phyloP scores from a whole-genome alignment of 2,888 invertebrate genomes.

The Temnothorax rugatulus region DNA sequence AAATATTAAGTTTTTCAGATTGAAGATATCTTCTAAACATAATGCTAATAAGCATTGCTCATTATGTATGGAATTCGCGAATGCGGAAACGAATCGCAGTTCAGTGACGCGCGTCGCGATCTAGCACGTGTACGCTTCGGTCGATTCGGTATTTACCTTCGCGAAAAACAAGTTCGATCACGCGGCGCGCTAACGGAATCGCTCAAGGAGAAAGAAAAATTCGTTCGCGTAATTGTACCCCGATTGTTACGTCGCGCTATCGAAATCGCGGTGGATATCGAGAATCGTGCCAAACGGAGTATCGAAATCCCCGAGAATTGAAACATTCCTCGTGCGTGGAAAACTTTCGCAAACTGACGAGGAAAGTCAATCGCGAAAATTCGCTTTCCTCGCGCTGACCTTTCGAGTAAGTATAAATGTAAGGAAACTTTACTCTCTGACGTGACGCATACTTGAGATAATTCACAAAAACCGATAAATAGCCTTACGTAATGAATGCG shows the following conservation, averaged over 20 bases:
- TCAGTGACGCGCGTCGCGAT: background rate
- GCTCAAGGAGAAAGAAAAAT: slow-evolving; percentile 38
- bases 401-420: background rate
- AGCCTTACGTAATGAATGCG: background rate
- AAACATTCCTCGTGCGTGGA: slow-evolving; percentile 10
- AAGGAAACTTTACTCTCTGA: too few species aligned
- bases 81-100: background rate
- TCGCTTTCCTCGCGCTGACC: slow-evolving; percentile 9
- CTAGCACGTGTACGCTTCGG: slow-evolving; percentile 12
- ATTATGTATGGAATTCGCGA: background rate
- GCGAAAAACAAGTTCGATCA: slow-evolving; percentile 14
- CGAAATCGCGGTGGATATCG: slow-evolving; percentile 4
- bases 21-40: background rate
- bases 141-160: slow-evolving; percentile 12
- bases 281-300: background rate
- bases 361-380: slow-evolving; percentile 20
- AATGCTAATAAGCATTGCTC: background rate
- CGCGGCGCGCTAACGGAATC: slow-evolving; percentile 2
- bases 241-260: slow-evolving; percentile 4
- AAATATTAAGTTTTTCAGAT: background rate
- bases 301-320: background rate
- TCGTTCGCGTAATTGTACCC: slow-evolving; percentile 16
- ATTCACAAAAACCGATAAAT: slow-evolving; percentile 5
- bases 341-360: background rate
- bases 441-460: background rate